Evolutionary conservation across 1,140 invertebrate species (phyloP).

Genomic region (Ceratitis capitata): DNA sequence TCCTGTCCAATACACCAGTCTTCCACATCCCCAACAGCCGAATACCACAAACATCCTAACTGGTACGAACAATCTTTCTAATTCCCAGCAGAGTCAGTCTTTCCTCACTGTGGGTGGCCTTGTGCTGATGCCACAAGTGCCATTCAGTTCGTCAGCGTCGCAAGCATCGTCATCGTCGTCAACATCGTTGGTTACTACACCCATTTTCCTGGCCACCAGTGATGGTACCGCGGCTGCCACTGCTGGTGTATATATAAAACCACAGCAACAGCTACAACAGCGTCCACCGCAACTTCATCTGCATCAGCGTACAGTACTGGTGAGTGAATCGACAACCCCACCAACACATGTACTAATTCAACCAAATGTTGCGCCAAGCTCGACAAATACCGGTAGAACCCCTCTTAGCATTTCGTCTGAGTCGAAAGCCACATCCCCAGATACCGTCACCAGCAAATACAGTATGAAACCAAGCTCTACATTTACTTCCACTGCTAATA

Average conservation of each 20-base stretch:
- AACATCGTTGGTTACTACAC: constrained; percentile 44
- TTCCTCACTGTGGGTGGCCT: constrained; percentile 52
- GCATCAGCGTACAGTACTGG: constrained; percentile 51
- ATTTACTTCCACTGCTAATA: neutral
- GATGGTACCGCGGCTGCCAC: constrained; percentile 34
- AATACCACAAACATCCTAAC: constrained; percentile 51
- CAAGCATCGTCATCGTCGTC: constrained; percentile 37
- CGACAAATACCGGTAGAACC: neutral
- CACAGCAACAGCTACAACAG: constrained; percentile 45
- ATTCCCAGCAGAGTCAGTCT: constrained; percentile 28
- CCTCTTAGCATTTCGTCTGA: neutral
- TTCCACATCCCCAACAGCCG: constrained; percentile 63
- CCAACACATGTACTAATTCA: neutral
- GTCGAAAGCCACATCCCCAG: neutral
- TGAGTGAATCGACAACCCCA: constrained; percentile 58
- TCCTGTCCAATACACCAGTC: constrained; percentile 61
- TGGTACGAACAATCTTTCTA: neutral
- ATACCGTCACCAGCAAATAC: neutral
- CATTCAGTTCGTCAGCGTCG: constrained; percentile 42
- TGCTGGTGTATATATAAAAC: neutral
- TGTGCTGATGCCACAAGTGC: constrained; percentile 52
- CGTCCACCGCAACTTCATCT: constrained; percentile 43
- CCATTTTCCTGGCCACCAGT: constrained; percentile 44
- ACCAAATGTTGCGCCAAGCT: constrained; percentile 9
- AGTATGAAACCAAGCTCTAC: neutral